Percentiles rank a stretch among this genome's conserved stretches.
These are phyloP conservation scores for Hyles vespertilio DNA, from an alignment of 1,140 invertebrate genomes.

Conservation along the genomic window DNA sequence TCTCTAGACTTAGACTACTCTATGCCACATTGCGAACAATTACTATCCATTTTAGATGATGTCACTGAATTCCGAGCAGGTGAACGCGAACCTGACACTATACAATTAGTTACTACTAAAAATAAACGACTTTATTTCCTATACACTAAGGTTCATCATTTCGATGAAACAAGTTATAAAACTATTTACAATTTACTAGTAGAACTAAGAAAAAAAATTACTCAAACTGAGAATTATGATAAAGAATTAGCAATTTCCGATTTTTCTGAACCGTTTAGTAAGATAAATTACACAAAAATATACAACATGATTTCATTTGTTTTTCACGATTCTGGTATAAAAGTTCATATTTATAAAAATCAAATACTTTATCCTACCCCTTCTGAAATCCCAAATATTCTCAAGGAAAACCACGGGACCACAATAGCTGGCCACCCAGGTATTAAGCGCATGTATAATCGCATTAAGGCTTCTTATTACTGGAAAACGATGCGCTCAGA, in stretches of 20 bases:
- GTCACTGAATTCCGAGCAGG: slow-evolving; percentile 16
- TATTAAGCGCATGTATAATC: slow-evolving; percentile 2
- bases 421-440: not conserved
- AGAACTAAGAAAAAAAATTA: slow-evolving; percentile 17
- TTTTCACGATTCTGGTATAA: slow-evolving; percentile 17
- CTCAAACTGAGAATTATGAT: not conserved
- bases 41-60: slow-evolving; percentile 24
- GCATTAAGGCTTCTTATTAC: no score
- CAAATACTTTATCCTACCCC: not conserved
- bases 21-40: slow-evolving; percentile 31
- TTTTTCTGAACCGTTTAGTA: slow-evolving; percentile 16
- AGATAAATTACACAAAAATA: slow-evolving; percentile 16
- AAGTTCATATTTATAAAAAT: slow-evolving; percentile 7
- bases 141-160: slow-evolving; percentile 35
- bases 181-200: slow-evolving; percentile 26
- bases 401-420: slow-evolving; percentile 3
- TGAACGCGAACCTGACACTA: slow-evolving; percentile 25
- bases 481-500: no score
- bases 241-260: slow-evolving; percentile 14
- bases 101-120: slow-evolving; percentile 15
- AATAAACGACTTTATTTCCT: slow-evolving; percentile 29
- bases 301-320: slow-evolving; percentile 21
- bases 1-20: slow-evolving; percentile 31
- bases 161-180: slow-evolving; percentile 24
- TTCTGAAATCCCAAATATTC: slow-evolving; percentile 6